These are phyloP conservation scores for Beris morrisii DNA, from an alignment of 2,888 invertebrate species.

Conservation along the genomic window DNA sequence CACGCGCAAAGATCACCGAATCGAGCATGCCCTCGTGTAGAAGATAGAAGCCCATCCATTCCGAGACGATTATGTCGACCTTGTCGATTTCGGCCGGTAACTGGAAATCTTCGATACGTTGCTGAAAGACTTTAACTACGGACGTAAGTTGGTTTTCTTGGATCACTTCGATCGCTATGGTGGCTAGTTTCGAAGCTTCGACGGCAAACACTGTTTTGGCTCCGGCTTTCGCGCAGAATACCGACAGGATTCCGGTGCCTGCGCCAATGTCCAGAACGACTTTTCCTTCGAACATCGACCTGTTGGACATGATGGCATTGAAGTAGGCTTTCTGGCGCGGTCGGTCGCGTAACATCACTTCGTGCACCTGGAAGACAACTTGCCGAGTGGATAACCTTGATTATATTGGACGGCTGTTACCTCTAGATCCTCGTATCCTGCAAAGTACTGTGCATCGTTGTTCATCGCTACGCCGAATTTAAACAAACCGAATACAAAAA, in stretches of 20 bases:
- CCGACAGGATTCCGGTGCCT: slow-evolving; percentile 84
- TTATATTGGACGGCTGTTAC: slow-evolving; percentile 56
- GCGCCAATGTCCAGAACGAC: slow-evolving; percentile 84
- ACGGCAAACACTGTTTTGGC: slow-evolving; percentile 84
- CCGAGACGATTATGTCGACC: slow-evolving; percentile 89
- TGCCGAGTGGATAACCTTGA: not conserved
- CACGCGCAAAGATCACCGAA: slow-evolving; percentile 80
- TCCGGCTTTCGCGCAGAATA: slow-evolving; percentile 88
- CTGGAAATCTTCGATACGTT: slow-evolving; percentile 73
- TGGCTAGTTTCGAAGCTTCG: slow-evolving; percentile 75
- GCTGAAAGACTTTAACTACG: slow-evolving; percentile 73
- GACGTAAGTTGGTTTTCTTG: slow-evolving; percentile 70
- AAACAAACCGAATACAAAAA: not conserved
- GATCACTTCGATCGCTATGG: slow-evolving; percentile 66
- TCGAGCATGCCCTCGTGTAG: slow-evolving; percentile 95
- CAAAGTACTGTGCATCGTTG: slow-evolving; percentile 60
- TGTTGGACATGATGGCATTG: slow-evolving; percentile 73
- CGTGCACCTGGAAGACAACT: slow-evolving; percentile 66
- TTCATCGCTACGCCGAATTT: not conserved
- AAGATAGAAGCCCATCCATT: slow-evolving; percentile 98
- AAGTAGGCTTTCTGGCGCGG: slow-evolving; percentile 77
- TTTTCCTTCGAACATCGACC: slow-evolving; percentile 71
- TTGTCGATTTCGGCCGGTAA: slow-evolving; percentile 64
- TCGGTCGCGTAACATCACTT: slow-evolving; percentile 76
- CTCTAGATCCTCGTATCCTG: slow-evolving; percentile 74